Conservation (phyloP, 1,140 invertebrate genomes). For the Halesus radiatus region DNA sequence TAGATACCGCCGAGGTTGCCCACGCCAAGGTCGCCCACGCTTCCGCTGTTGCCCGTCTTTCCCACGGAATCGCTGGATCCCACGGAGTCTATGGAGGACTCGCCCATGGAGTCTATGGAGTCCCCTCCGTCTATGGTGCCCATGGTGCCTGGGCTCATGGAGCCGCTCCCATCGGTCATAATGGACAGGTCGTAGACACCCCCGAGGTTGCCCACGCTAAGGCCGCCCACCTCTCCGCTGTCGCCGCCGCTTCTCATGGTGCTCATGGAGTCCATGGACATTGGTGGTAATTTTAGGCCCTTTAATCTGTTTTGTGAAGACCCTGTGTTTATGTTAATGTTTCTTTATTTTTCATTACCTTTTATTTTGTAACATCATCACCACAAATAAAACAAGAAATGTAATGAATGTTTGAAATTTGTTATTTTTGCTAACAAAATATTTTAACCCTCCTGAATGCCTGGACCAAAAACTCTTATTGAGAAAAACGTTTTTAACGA, state of each 20-base stretch:
- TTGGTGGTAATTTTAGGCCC: neutral
- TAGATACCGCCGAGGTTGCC: constrained; percentile 69
- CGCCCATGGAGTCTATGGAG: constrained; percentile 42
- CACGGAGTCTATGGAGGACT: constrained; percentile 5
- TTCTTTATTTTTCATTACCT: too few relatives aligned
- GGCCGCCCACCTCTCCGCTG: constrained; percentile 64
- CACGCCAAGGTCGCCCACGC: constrained; percentile 67
- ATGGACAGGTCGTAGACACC: constrained; percentile 65
- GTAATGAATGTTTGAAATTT: too few relatives aligned
- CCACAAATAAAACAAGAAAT: too few relatives aligned
- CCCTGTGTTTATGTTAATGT: too few relatives aligned
- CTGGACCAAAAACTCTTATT: too few relatives aligned
- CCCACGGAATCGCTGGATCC: too few relatives aligned
- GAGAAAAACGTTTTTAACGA: too few relatives aligned
- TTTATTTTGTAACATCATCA: too few relatives aligned
- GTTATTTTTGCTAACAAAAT: too few relatives aligned
- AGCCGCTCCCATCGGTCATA: constrained; percentile 10
- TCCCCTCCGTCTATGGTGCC: neutral
- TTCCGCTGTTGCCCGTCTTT: constrained; percentile 61
- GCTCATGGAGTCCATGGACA: neutral
- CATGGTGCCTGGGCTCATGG: neutral
- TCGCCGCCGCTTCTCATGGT: constrained; percentile 57
- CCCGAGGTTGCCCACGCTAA: constrained; percentile 69
- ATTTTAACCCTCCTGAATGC: too few relatives aligned
- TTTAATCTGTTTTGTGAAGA: too few relatives aligned